Base-by-base conservation (phyloP, 2,888 invertebrate genomes). In the Rhodophaea formosa region DNA sequence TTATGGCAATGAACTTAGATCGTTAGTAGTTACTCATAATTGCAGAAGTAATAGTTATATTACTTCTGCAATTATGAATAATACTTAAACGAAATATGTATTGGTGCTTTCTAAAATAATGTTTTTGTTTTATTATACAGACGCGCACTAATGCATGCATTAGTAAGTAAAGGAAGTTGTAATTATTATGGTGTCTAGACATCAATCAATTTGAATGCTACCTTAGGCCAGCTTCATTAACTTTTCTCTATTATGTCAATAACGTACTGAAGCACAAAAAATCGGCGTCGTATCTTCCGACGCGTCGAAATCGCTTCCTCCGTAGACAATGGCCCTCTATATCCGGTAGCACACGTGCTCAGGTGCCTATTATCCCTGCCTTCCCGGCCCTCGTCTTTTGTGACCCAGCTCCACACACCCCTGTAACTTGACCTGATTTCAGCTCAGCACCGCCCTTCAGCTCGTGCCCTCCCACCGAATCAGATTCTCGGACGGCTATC, bases 261-360 rank as follows among this genome's bases (percentile, higher is more conserved):
- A 45, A 69, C 71, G 71, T 70, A 67, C 43, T 63, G 68, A 60
- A 68, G 67, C 69, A 69, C 71, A 73, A 84, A 82, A 87, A 83
- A 83, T 81, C 82, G 79, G 79, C 81, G 83, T 84, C 82, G 75
- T 74, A 86, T 88, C 86, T 84, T 82, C 79, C 76, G 81, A 79
- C 77, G 82, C 85, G 84, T 84, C 86, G 75, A 84, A 88, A 88
- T 86, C 83, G 84, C 81, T 90, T 90, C 90, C 89, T 90, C 82
- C 76, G 77, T 77, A 88, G 83, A 90, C 90, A 90, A 91, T 90
- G 72, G 88, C 77, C 73, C 74, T 77, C 74, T 76, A 78, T 86
- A 90, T 91, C 90, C 90, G 91, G 91, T 72, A 71, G 82, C 80
- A 89, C 91, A 91, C 90, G 90, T 91, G 90, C 90, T 91, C 89